phyloP scores from a whole-genome alignment of 2,797 vertebrate genomes.

The Mus caroli region DNA sequence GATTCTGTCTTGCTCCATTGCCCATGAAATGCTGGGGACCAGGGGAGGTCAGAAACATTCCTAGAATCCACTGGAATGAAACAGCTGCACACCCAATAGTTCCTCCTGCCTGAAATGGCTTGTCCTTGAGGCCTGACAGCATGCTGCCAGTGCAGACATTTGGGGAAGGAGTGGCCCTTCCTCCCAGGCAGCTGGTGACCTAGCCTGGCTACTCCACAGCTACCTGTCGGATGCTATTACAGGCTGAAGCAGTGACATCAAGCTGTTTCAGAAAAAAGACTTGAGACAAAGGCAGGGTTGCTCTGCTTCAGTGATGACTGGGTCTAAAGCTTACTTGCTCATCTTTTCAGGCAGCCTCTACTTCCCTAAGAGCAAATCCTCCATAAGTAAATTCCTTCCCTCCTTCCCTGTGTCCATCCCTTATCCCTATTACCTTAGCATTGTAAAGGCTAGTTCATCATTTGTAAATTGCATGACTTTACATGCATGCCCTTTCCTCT shows the following conservation, averaged over 20 bases:
- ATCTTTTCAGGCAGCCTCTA: slow-evolving; percentile 41
- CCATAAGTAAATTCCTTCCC: neutral
- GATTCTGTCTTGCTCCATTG: slow-evolving; percentile 91
- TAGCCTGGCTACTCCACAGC: slow-evolving; percentile 87
- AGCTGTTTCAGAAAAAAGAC: slow-evolving; percentile 84
- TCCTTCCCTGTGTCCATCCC: neutral
- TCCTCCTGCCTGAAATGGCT: slow-evolving; percentile 86
- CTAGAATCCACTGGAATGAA: slow-evolving; percentile 92
- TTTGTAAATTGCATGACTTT: neutral
- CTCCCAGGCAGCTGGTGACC: slow-evolving; percentile 89
- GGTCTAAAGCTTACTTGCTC: slow-evolving; percentile 62
- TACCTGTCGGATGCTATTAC: slow-evolving; percentile 91
- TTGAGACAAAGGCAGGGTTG: slow-evolving; percentile 72
- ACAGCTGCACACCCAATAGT: slow-evolving; percentile 90
- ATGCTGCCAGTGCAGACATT: slow-evolving; percentile 45
- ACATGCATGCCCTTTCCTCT: slow-evolving; percentile 23
- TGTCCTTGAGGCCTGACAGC: slow-evolving; percentile 85
- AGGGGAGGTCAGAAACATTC: slow-evolving; percentile 92
- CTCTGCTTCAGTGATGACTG: slow-evolving; percentile 33
- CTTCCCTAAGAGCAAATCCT: neutral
- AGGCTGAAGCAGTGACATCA: slow-evolving; percentile 82
- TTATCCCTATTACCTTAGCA: neutral
- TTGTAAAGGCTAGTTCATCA: slow-evolving; percentile 26
- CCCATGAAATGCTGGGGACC: slow-evolving; percentile 89
- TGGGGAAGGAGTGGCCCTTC: slow-evolving; percentile 83